These are phyloP conservation scores for Ischnus inquisitorius DNA, from an alignment of 2,888 invertebrate species.

Conservation along the genomic window DNA sequence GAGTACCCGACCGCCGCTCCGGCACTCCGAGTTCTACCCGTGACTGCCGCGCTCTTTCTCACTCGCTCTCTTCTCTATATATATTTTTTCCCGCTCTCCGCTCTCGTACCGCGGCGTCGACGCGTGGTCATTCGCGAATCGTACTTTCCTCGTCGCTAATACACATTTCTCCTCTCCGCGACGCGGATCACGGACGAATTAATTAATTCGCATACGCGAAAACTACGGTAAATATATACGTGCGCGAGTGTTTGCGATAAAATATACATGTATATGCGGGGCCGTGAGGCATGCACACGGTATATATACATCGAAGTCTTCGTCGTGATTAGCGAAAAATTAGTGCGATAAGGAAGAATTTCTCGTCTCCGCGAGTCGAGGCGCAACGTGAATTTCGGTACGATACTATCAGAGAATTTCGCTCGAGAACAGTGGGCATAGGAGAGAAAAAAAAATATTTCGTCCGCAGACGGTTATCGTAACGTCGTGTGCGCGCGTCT, in stretches of 20 bases:
- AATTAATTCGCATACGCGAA: conserved; percentile 17
- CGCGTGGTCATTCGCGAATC: neutral
- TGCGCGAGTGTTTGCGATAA: conserved; percentile 48
- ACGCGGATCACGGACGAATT: too few species aligned
- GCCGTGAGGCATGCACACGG: neutral
- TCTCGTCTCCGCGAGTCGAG: neutral
- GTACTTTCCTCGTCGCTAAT: neutral
- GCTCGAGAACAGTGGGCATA: too few species aligned
- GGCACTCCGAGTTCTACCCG: conserved; percentile 35
- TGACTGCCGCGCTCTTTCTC: conserved; percentile 23
- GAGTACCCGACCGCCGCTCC: neutral
- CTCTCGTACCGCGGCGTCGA: neutral
- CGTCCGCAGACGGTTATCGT: conserved; percentile 26
- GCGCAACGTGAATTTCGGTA: conserved; percentile 7
- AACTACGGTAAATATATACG: neutral
- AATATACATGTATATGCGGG: conserved; percentile 21
- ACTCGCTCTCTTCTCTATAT: neutral
- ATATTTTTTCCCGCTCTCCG: conserved; percentile 18
- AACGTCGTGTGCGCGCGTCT: conserved; percentile 50
- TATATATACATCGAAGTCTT: neutral
- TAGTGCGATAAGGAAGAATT: neutral
- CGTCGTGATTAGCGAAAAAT: neutral
- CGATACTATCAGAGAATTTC: conserved; percentile 59
- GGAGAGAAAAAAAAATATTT: too few species aligned
- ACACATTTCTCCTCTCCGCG: neutral